These are phyloP conservation scores for Eubasilissa splendida DNA, from an alignment of 2,888 invertebrate species.

Conservation along the genomic window DNA sequence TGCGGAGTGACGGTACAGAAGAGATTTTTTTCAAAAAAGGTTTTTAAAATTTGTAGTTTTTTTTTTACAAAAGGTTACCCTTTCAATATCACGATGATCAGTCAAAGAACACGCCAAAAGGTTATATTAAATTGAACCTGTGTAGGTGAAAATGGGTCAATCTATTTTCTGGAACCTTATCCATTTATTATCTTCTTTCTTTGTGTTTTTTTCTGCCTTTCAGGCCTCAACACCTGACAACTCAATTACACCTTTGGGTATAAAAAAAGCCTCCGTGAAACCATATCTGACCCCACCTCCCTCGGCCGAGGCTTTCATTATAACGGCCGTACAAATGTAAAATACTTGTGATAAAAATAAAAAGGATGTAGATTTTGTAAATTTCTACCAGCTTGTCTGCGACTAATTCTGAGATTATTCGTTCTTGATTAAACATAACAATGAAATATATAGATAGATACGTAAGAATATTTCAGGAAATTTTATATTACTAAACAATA, in stretches of 20 bases:
- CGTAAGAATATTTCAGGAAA: no score
- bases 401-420: no score
- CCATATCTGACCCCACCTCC: conserved; percentile 11
- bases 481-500: no score
- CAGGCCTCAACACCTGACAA: conserved; percentile 38
- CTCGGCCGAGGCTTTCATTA: background rate
- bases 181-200: conserved; percentile 30
- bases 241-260: conserved; percentile 39
- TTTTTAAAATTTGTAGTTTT: no score
- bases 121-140: conserved; percentile 28
- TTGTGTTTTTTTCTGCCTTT: conserved; percentile 19
- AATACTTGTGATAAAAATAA: background rate
- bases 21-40: no score
- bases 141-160: conserved; percentile 37
- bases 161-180: conserved; percentile 34
- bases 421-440: no score
- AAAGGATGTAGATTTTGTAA: no score
- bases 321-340: background rate
- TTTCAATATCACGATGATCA: background rate
- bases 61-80: background rate
- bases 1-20: no score
- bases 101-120: conserved; percentile 11
- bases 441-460: no score
- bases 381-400: no score
- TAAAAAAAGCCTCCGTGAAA: conserved; percentile 10